These are phyloP conservation scores for Semotilus atromaculatus DNA, from an alignment of 2,797 vertebrate species.

Conservation along the genomic window DNA sequence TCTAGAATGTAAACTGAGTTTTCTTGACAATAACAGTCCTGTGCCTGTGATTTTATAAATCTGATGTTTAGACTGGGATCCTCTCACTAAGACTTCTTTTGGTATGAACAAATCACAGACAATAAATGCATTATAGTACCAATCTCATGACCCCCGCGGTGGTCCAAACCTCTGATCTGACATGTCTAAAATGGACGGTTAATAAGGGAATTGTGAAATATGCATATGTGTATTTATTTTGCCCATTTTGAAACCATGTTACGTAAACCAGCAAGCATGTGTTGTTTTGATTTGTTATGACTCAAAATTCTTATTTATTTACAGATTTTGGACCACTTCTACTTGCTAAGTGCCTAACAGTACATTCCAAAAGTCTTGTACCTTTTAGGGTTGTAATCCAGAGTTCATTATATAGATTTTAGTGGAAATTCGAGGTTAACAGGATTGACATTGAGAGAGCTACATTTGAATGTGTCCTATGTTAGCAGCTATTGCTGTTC, in stretches of 20 bases:
- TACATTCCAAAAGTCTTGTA: slow-evolving; percentile 81
- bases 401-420: slow-evolving; percentile 62
- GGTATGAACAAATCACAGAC: slow-evolving; percentile 7
- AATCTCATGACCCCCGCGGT: slow-evolving; percentile 22
- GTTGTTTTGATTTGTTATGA: slow-evolving; percentile 52
- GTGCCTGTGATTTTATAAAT: slow-evolving; percentile 47
- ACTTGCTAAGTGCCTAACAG: slow-evolving; percentile 83
- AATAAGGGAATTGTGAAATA: slow-evolving; percentile 31
- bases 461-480: slow-evolving; percentile 85
- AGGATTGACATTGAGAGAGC: slow-evolving; percentile 79
- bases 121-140: slow-evolving; percentile 15
- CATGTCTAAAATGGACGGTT: slow-evolving; percentile 15
- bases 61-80: slow-evolving; percentile 41
- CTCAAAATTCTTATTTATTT: slow-evolving; percentile 44
- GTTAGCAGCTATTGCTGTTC: slow-evolving; percentile 81
- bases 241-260: slow-evolving; percentile 33
- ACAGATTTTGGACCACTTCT: slow-evolving; percentile 62
- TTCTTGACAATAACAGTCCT: slow-evolving; percentile 52
- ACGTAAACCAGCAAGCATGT: slow-evolving; percentile 18
- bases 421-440: slow-evolving; percentile 70
- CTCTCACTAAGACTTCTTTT: slow-evolving; percentile 14
- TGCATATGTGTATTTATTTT: slow-evolving; percentile 30
- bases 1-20: slow-evolving; percentile 49
- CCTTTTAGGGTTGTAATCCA: slow-evolving; percentile 39
- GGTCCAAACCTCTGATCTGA: slow-evolving; percentile 6